Evolutionary conservation across 2,113 vertebrate species (phyloP).

Genomic region (Entosphenus tridentatus): DNA sequence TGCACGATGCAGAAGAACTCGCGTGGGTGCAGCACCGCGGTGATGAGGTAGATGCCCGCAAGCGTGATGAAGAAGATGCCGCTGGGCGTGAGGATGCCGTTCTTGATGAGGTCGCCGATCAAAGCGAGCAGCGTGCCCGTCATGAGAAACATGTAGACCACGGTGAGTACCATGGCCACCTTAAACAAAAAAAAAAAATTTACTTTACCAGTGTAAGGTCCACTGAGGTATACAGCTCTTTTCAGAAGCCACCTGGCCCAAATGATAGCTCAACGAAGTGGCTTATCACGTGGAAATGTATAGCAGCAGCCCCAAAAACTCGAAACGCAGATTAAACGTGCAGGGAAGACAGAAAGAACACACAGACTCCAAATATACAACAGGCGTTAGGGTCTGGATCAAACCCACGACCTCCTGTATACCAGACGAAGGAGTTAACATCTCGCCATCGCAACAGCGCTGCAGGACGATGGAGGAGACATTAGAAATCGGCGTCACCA

Average conservation of each 20-base stretch:
- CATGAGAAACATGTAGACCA: background rate
- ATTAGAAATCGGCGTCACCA: no score
- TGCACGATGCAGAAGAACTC: conserved; percentile 31
- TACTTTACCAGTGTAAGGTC: background rate
- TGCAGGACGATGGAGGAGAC: no score
- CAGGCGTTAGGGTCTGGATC: no score
- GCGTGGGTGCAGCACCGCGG: conserved; percentile 31
- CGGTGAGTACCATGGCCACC: background rate
- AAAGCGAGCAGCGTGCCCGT: background rate
- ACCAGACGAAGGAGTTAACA: no score
- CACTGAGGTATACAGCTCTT: background rate
- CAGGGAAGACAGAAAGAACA: no score
- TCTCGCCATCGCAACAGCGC: no score
- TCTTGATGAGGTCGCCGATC: conserved; percentile 28
- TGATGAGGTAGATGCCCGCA: conserved; percentile 25
- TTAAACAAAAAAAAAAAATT: background rate
- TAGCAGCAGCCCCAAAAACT: no score
- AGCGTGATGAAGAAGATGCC: conserved; percentile 34
- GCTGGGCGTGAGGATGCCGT: conserved; percentile 32
- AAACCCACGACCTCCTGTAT: no score
- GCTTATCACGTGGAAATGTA: no score
- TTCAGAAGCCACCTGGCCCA: background rate
- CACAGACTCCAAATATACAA: no score
- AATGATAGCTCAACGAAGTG: background rate
- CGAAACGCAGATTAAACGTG: no score